Evolutionary conservation across 2,888 invertebrate genomes (phyloP).

Genomic region (Cynaeus angustus): DNA sequence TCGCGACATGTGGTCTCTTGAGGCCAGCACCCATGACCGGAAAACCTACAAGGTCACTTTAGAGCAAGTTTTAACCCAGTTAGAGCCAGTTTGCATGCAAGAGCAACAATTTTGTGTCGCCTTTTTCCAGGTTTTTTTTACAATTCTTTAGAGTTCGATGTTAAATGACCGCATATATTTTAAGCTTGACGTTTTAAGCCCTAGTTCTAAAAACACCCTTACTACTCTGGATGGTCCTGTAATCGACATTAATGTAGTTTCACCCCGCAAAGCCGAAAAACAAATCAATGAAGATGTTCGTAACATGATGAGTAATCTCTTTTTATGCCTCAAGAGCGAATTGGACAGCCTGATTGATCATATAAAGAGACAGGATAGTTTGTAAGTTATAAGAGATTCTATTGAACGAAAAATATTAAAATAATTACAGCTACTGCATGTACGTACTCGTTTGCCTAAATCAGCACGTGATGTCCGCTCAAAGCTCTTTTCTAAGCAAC

Average conservation of each 20-base stretch:
- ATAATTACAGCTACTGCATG: conserved; percentile 86
- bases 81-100: conserved; percentile 93
- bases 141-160: not conserved
- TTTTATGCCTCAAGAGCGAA: conserved; percentile 90
- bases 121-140: conserved; percentile 82
- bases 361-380: conserved; percentile 91
- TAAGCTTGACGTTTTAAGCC: conserved; percentile 76
- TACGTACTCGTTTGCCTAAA: conserved; percentile 93
- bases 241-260: conserved; percentile 62
- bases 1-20: conserved; percentile 78
- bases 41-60: conserved; percentile 80
- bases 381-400: conserved; percentile 77
- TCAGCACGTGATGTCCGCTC: conserved; percentile 93
- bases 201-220: conserved; percentile 74
- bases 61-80: conserved; percentile 89
- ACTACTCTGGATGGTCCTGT: conserved; percentile 74
- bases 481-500: conserved; percentile 91
- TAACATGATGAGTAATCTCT: conserved; percentile 91
- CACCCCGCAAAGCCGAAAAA: conserved; percentile 77
- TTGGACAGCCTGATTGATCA: conserved; percentile 88
- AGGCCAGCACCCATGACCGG: conserved; percentile 76
- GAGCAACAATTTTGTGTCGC: conserved; percentile 96
- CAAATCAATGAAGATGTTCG: conserved; percentile 87
- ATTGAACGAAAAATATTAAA: not conserved
- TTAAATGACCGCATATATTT: conserved; percentile 69